Base-by-base conservation (phyloP, 2,797 vertebrate genomes). In the Sebastes vulpes region DNA sequence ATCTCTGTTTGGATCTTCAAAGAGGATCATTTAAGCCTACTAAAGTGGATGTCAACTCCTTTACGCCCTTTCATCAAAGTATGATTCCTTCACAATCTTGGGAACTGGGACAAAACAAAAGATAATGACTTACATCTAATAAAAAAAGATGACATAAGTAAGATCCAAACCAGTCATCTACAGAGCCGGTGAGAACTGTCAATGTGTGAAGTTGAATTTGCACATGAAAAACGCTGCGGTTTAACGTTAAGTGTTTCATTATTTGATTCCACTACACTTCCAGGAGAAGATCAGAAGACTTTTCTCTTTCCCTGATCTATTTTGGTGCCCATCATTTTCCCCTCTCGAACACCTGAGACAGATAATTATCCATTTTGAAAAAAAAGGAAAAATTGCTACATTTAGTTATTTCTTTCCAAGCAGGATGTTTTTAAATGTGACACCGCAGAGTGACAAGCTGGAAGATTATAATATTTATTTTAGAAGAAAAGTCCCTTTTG, bases 221-320 rank as follows among this genome's bases (percentile, higher is more conserved):
- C 94, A 96, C 91, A 95, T 95, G 84, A 95, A 95, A 95, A 89
- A 83, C 59, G 5, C 74, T 67, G 81, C 70, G 84, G 86, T 91
- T 94, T 92, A 95, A 91, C 89, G 57, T 91, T 89, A 95, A 94
- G 89, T 86, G 82, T 92, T 95, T 95, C 82, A 94, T 94, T 92
- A 92, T 92, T 95, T 91, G 85, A 93, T 93, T 91, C 82, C 84
- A 77, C 77, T 68, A 71, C 83, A 83, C 86, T 88, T 82, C 82
- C 75, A 88, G 86, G 79, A 89, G 77, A 89, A 90, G 94, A 96
- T 96, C 93, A 94, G 92, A 96, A 50, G 91, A 82, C 64, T 66
- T 83, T 80, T 73, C 75, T 77, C 65, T 89, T 85, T 85, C 80
- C 87, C 84, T 91, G 90, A 95, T 96, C 95, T 96, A 96, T 95